Evolutionary conservation across 2,888 invertebrate genomes (phyloP).

Genomic region (Altica lythri): DNA sequence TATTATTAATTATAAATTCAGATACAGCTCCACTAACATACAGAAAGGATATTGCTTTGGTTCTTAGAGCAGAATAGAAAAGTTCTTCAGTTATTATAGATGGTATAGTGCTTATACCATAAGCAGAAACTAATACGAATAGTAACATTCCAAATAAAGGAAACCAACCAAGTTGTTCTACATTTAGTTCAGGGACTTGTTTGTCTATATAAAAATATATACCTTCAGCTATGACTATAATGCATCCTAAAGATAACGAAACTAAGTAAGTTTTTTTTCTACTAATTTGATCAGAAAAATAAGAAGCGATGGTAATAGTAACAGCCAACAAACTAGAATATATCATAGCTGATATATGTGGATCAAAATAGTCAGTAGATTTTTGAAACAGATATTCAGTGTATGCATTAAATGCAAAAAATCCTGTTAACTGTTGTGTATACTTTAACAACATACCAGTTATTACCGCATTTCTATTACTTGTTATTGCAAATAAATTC

Average conservation of each 20-base stretch:
- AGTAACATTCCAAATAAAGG: constrained; percentile 47
- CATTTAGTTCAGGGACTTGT: constrained; percentile 35
- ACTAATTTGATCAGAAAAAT: constrained; percentile 41
- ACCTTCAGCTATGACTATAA: constrained; percentile 25
- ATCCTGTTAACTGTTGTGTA: constrained; percentile 48
- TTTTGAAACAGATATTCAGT: constrained; percentile 49
- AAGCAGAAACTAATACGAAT: constrained; percentile 41
- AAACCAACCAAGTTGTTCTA: constrained; percentile 43
- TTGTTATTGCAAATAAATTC: constrained; percentile 44
- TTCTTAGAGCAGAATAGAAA: constrained; percentile 49
- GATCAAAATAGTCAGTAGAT: constrained; percentile 47
- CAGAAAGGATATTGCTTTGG: constrained; percentile 44
- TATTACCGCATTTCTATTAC: constrained; percentile 46
- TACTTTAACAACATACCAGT: constrained; percentile 44
- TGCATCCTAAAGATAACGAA: constrained; percentile 38
- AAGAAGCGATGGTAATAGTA: constrained; percentile 37
- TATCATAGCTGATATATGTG: constrained; percentile 46
- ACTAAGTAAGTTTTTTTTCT: constrained; percentile 39
- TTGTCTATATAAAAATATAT: constrained; percentile 43
- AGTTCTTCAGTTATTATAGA: constrained; percentile 46
- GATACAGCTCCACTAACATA: constrained; percentile 42
- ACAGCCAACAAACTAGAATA: constrained; percentile 15
- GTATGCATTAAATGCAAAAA: constrained; percentile 44
- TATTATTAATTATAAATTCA: constrained; percentile 40
- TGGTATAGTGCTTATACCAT: constrained; percentile 47